Evolutionary conservation across 1,140 invertebrate species (phyloP).

Genomic region (Eriocheir sinensis): DNA sequence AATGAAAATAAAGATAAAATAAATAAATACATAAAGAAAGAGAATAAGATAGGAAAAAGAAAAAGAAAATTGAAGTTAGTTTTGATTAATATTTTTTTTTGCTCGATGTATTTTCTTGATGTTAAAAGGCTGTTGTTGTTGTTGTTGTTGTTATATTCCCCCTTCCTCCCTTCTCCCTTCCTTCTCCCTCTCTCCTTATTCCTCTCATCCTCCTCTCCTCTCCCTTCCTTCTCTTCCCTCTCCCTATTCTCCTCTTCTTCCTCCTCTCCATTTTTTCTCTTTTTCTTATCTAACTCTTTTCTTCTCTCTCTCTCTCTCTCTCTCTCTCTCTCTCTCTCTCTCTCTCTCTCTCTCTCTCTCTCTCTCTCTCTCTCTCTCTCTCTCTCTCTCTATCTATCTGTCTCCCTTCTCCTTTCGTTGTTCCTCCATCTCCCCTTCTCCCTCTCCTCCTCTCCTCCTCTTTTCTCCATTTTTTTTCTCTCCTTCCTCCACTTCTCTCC

Average conservation of each 20-base stretch:
- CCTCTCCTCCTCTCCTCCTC: too few species aligned
- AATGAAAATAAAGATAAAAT: not conserved
- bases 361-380: not conserved
- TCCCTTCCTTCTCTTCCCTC: not conserved
- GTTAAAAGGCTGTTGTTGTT: too few species aligned
- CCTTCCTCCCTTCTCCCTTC: slow-evolving; percentile 10
- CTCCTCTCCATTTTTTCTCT: not conserved
- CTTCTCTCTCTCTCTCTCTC: not conserved
- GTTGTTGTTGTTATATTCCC: too few species aligned
- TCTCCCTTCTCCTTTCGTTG: not conserved
- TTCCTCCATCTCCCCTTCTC: not conserved
- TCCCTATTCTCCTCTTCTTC: not conserved
- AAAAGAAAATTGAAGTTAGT: not conserved
- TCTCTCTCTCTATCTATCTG: not conserved
- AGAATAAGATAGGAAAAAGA: not conserved
- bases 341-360: not conserved
- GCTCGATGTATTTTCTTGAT: not conserved
- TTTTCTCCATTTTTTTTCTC: not conserved
- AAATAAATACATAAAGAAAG: not conserved
- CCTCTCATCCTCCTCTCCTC: slow-evolving; percentile 34
- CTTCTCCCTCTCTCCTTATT: slow-evolving; percentile 45
- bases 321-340: not conserved
- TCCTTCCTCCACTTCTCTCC: not conserved
- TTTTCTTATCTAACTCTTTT: not conserved
- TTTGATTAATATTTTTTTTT: not conserved